A percentile compares a stretch with the other conserved stretches of the same genome.
These are phyloP conservation scores for Coleophora deauratella DNA, from an alignment of 2,888 invertebrate species.

Conservation along the genomic window DNA sequence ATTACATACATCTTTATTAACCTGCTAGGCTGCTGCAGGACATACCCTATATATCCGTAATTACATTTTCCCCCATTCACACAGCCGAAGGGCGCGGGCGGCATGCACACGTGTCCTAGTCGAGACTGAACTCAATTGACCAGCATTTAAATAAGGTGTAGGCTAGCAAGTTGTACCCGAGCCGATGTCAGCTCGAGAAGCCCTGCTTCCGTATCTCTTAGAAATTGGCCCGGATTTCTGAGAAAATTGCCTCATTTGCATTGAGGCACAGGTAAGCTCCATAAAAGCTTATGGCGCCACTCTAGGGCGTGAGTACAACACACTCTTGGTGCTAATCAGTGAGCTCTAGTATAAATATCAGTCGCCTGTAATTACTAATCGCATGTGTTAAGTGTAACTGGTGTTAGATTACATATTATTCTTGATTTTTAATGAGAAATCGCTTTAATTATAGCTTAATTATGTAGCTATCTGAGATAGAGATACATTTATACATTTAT, in stretches of 20 bases:
- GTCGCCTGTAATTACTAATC: no score
- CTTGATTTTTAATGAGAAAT: no score
- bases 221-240: slow-evolving; percentile 49
- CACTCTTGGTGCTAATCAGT: no score
- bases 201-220: slow-evolving; percentile 36
- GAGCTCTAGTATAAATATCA: no score
- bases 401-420: no score
- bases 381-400: no score
- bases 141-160: slow-evolving; percentile 21
- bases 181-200: slow-evolving; percentile 23
- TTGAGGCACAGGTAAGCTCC: slow-evolving; percentile 18
- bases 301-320: no score
- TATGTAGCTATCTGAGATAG: no score
- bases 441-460: no score
- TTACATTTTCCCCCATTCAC: slow-evolving; percentile 10
- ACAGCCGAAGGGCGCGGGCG: slow-evolving; percentile 1
- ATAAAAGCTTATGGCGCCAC: slow-evolving; percentile 22
- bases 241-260: slow-evolving; percentile 52
- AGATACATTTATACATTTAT: no score
- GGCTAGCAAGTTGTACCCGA: slow-evolving; percentile 22
- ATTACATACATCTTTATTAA: neutral
- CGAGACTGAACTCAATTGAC: slow-evolving; percentile 3
- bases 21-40: no score
- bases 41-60: no score
- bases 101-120: neutral